These are phyloP conservation scores for Streblospio benedicti DNA, from an alignment of 1,140 invertebrate species.

Conservation along the genomic window DNA sequence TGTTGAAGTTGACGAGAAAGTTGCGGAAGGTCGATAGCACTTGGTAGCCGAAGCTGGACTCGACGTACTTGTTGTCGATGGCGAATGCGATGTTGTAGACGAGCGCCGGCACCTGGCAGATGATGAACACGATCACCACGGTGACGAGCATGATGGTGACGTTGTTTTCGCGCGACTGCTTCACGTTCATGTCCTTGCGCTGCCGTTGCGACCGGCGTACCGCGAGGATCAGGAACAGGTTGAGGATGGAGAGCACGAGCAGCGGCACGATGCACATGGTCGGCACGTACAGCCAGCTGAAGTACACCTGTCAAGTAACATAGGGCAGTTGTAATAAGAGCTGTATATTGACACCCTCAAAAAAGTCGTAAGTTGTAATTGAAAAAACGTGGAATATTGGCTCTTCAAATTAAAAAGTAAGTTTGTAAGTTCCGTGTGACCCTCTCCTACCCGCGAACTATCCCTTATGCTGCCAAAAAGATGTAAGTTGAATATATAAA, in stretches of 20 bases:
- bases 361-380: background rate
- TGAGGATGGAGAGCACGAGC: constrained; percentile 71
- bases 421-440: too few species aligned
- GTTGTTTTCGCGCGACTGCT: constrained; percentile 43
- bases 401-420: too few species aligned
- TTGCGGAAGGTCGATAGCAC: constrained; percentile 54
- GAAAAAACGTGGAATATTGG: too few species aligned
- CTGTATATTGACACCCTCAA: background rate
- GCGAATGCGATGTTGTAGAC: constrained; percentile 66
- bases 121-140: constrained; percentile 85
- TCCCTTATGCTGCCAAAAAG: too few species aligned
- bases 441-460: too few species aligned
- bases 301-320: too few species aligned
- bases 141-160: constrained; percentile 81
- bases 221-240: constrained; percentile 70
- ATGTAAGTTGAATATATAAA: too few species aligned
- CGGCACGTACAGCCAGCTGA: constrained; percentile 83
- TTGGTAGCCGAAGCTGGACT: constrained; percentile 23
- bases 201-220: constrained; percentile 39
- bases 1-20: constrained; percentile 90
- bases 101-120: constrained; percentile 82
- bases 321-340: constrained; percentile 24
- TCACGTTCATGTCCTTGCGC: constrained; percentile 38
- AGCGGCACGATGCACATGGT: constrained; percentile 88
- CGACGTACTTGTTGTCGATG: constrained; percentile 27